phyloP scores from a whole-genome alignment of 2,113 vertebrate species.

The Albula goreensis region DNA sequence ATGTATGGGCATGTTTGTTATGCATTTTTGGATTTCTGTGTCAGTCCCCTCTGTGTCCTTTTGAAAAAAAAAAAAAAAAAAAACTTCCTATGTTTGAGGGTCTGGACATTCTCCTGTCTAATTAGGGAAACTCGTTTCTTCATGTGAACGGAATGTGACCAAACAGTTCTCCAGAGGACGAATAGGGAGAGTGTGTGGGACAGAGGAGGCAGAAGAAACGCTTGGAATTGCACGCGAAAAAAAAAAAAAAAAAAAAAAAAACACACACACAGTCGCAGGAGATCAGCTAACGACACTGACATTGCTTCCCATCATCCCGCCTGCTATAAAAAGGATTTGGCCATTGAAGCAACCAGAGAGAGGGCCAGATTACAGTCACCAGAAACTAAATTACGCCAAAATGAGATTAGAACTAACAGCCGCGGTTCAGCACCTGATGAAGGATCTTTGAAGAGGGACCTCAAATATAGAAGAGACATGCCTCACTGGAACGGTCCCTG shows the following conservation, averaged over 20 bases:
- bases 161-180: conserved; percentile 6
- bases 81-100: conserved; percentile 10
- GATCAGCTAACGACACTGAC: conserved; percentile 42
- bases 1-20: background rate
- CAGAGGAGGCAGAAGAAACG: background rate
- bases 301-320: conserved; percentile 42
- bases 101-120: conserved; percentile 19
- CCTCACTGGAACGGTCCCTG: background rate
- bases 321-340: conserved; percentile 23
- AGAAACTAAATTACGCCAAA: conserved; percentile 48
- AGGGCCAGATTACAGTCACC: conserved; percentile 36
- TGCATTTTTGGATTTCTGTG: background rate
- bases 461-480: conserved; percentile 31
- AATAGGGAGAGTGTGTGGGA: background rate
- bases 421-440: conserved; percentile 34
- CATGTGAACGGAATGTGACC: conserved; percentile 21
- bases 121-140: conserved; percentile 8
- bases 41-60: background rate
- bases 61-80: conserved; percentile 11
- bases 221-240: background rate
- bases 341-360: conserved; percentile 44
- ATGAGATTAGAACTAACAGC: conserved; percentile 50
- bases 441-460: conserved; percentile 45
- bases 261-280: conserved; percentile 19
- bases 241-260: background rate